Percentiles rank a stretch among this genome's conserved stretches.
These are phyloP conservation scores for Linnaemya tessellans DNA, from an alignment of 2,888 invertebrate genomes.

Conservation along the genomic window DNA sequence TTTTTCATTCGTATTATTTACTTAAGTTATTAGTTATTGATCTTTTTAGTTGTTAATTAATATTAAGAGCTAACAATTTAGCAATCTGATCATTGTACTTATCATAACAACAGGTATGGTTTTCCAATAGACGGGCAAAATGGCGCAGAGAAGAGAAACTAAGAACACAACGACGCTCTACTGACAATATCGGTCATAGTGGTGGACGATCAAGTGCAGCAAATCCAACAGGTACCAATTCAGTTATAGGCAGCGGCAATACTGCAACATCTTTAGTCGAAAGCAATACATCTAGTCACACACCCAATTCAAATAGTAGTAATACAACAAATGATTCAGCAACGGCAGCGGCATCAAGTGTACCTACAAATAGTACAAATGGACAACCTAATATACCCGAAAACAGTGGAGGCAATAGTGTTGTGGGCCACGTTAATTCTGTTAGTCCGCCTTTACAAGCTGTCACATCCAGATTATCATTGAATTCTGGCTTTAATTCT, in stretches of 20 bases:
- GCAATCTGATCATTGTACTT: constrained; percentile 9
- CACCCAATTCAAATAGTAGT: constrained; percentile 73
- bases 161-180: constrained; percentile 91
- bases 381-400: constrained; percentile 53
- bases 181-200: constrained; percentile 77
- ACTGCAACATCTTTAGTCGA: constrained; percentile 73
- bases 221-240: constrained; percentile 74
- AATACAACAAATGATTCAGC: constrained; percentile 65
- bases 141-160: constrained; percentile 88
- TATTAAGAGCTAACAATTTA: not conserved
- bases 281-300: constrained; percentile 68
- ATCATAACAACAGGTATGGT: constrained; percentile 94
- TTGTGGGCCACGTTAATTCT: constrained; percentile 80
- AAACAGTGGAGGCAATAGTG: constrained; percentile 72
- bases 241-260: constrained; percentile 71
- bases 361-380: constrained; percentile 59
- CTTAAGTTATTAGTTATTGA: not conserved
- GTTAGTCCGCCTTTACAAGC: constrained; percentile 84
- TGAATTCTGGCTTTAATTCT: constrained; percentile 95
- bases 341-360: constrained; percentile 71
- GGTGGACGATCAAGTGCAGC: constrained; percentile 75
- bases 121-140: constrained; percentile 82
- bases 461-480: constrained; percentile 87
- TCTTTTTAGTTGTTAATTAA: not conserved
- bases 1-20: not conserved